Percentiles rank a stretch among this genome's conserved stretches.
Evolutionary conservation across 2,888 invertebrate species (phyloP).

Genomic region (Hirtodrosophila cameraria): DNA sequence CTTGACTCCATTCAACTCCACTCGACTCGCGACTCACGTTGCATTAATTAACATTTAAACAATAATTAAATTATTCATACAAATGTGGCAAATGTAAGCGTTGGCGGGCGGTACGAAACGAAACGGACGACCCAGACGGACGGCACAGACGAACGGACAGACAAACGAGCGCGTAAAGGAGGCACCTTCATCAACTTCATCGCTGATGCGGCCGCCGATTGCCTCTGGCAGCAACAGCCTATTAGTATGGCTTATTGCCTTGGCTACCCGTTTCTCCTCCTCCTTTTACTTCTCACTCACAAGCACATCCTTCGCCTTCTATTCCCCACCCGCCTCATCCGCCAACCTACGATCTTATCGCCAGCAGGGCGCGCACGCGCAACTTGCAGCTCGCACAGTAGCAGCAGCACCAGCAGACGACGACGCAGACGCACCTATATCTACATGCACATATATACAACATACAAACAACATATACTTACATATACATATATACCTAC

Average conservation of each 20-base stretch:
- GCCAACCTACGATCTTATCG: conserved; percentile 65
- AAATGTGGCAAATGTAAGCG: conserved; percentile 72
- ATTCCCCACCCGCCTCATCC: no score
- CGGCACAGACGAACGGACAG: background rate
- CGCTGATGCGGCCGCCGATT: conserved; percentile 53
- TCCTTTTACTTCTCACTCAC: background rate
- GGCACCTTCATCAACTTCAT: conserved; percentile 41
- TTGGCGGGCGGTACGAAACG: conserved; percentile 17
- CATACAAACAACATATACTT: no score
- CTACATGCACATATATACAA: no score
- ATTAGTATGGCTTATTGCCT: conserved; percentile 77
- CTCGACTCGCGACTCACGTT: conserved; percentile 65
- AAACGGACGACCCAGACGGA: conserved; percentile 8
- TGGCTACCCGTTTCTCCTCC: conserved; percentile 32
- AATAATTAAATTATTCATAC: conserved; percentile 83
- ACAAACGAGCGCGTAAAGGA: no score
- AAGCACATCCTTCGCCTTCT: conserved; percentile 12
- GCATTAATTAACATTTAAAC: conserved; percentile 83
- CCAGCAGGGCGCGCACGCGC: conserved; percentile 71
- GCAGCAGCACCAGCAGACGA: conserved; percentile 17
- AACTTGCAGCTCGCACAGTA: conserved; percentile 49
- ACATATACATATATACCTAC: background rate
- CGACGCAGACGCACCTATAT: conserved; percentile 39
- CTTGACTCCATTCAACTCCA: conserved; percentile 16
- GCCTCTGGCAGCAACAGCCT: conserved; percentile 61